Percentiles rank a stretch among this genome's conserved stretches.
Conservation (phyloP, 2,113 vertebrate genomes). For the Jaculus jaculus region DNA sequence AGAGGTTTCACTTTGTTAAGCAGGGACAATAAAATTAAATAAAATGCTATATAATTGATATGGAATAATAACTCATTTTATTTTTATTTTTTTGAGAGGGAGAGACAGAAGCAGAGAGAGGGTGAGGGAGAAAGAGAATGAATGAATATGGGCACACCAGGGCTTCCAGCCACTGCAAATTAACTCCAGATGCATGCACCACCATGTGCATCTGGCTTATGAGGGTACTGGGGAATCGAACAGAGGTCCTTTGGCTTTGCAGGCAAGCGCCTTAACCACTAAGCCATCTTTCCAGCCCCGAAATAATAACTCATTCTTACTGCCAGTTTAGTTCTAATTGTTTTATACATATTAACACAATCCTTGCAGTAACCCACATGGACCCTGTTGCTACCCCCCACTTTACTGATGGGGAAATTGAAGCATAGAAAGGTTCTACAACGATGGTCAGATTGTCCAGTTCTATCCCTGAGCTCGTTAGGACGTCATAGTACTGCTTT, state of each 20-base stretch:
- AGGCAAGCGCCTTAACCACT: too few relatives aligned
- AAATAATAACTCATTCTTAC: not conserved
- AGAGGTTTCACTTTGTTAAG: not conserved
- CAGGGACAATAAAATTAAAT: not conserved
- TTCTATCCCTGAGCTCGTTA: not conserved
- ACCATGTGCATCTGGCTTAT: too few relatives aligned
- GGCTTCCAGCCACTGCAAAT: too few relatives aligned
- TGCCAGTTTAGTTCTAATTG: not conserved
- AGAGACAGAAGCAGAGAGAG: too few relatives aligned
- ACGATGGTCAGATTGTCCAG: not conserved
- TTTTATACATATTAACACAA: not conserved
- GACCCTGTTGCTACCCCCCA: not conserved
- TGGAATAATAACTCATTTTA: too few relatives aligned
- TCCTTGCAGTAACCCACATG: not conserved
- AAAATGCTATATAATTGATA: not conserved
- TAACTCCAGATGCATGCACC: too few relatives aligned
- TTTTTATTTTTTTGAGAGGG: too few relatives aligned
- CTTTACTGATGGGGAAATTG: slow-evolving; percentile 11
- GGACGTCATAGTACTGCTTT: not conserved
- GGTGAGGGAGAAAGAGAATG: too few relatives aligned
- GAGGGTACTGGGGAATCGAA: too few relatives aligned
- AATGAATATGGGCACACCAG: too few relatives aligned
- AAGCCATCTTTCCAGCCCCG: too few relatives aligned
- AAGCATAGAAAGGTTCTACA: not conserved
- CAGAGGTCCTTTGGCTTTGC: too few relatives aligned